Base-by-base conservation (phyloP, 2,888 invertebrate species). In the Enchytraeus crypticus region DNA sequence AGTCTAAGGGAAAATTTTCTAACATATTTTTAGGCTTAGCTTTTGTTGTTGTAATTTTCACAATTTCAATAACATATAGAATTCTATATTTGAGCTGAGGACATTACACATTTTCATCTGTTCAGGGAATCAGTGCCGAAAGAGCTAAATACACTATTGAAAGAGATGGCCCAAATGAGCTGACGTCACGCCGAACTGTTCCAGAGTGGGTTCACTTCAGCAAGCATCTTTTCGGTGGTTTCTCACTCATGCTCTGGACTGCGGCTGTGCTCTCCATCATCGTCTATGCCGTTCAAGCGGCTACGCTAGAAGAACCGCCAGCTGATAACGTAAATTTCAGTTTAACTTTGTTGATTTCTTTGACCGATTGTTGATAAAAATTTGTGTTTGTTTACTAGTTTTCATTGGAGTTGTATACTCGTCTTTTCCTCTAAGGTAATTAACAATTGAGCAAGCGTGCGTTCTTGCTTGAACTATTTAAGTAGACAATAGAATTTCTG, bases 251-350 rank as follows among this genome's bases (percentile, higher is more conserved):
- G 58, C 71, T 77, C 64, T 77, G 77, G 77, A 71, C 75, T 47
- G 76, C 75, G 43, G 73, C 76, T 38, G 69, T 75, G 79, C 87
- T 96, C 74, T 96, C 95, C 85, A 95, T 93, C 83, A 87, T 95
- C 82, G 95, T 95, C 80, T 95, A 93, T 81, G 69, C 71, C 58
- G 73, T 75, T 62, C 72, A 75, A 53, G 67, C 72, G 5, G 64
- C 88, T 83, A 92, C 92, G 79, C 89, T 90, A 77, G 93, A 95
- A 81, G 92, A 95, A 80, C 91, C 93, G 68, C 87, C 90, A 77
- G 92, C 92, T 81, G 95, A 96, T 85, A 93, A 96, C 53, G 68
- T 69, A 49, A 57, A 67, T 64, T 8, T n/a, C n/a, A n/a, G n/a
- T n/a, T n/a, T 5, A 29, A 14, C n/a, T 5, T n/a, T 51, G 18